Conservation (phyloP, 2,888 invertebrate species). For the Pyrrhia umbra region DNA sequence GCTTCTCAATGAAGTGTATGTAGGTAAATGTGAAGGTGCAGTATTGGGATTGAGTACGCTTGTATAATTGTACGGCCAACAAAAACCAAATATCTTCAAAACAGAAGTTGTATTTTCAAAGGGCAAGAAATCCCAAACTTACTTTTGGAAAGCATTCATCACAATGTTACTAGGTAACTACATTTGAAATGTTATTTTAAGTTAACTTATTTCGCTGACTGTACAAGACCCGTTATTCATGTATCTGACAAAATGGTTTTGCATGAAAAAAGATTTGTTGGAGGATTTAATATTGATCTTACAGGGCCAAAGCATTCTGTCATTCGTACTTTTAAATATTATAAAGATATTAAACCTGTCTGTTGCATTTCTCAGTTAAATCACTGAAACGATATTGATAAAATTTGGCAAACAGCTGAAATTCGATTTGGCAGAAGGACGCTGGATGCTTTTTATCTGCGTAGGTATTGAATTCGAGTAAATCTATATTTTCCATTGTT, state of each 20-base stretch:
- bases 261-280: not conserved
- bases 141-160: no score
- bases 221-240: not conserved
- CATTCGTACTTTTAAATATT: not conserved
- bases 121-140: not conserved
- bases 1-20: slow-evolving; percentile 73
- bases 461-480: not conserved
- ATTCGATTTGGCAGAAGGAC: no score
- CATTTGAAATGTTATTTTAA: not conserved
- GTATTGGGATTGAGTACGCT: slow-evolving; percentile 4
- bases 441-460: not conserved
- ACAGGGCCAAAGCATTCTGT: not conserved
- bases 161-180: not conserved
- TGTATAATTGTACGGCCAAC: not conserved
- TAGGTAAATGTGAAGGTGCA: slow-evolving; percentile 33
- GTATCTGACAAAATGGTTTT: not conserved
- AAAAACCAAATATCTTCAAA: not conserved
- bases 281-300: not conserved
- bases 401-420: not conserved
- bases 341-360: not conserved
- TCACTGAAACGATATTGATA: no score
- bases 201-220: no score
- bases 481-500: not conserved
- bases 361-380: no score
- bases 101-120: not conserved